Conservation (phyloP, 2,888 invertebrate species). For the Julus scandinavius region DNA sequence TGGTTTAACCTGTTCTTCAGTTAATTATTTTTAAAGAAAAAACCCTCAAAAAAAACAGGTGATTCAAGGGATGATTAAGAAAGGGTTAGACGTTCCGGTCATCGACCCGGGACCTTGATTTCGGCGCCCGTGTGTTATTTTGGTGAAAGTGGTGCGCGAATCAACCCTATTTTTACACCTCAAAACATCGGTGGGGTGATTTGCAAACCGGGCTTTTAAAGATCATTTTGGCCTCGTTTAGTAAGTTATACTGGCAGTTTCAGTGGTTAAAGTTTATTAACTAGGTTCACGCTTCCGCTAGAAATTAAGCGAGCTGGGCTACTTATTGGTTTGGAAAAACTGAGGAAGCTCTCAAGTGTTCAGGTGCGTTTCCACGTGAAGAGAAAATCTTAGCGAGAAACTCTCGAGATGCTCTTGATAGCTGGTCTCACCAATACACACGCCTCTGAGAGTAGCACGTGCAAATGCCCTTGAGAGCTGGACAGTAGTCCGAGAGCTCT, state of each 20-base stretch:
- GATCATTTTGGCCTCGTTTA: neutral
- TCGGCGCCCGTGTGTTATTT: constrained; percentile 1
- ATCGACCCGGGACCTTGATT: constrained; percentile 33
- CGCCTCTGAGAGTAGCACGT: too few relatives aligned
- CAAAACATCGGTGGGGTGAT: constrained; percentile 4
- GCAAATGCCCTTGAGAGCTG: too few relatives aligned
- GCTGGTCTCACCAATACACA: too few relatives aligned
- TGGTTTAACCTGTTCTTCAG: neutral
- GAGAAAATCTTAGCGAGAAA: neutral
- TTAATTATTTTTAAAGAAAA: neutral
- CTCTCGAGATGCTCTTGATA: too few relatives aligned
- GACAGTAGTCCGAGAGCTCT: too few relatives aligned
- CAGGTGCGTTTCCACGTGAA: neutral
- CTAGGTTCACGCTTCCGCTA: too few relatives aligned
- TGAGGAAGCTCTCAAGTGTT: too few relatives aligned
- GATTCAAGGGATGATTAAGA: neutral
- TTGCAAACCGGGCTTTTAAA: neutral
- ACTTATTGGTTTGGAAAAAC: too few relatives aligned
- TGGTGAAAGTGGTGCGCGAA: constrained; percentile 4
- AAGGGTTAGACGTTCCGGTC: neutral
- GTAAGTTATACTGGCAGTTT: neutral
- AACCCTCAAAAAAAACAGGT: neutral
- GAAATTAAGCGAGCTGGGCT: too few relatives aligned
- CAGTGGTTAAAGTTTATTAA: neutral
- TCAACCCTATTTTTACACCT: constrained; percentile 9